Conservation (phyloP, 2,888 invertebrate genomes). For the Timema cristinae region DNA sequence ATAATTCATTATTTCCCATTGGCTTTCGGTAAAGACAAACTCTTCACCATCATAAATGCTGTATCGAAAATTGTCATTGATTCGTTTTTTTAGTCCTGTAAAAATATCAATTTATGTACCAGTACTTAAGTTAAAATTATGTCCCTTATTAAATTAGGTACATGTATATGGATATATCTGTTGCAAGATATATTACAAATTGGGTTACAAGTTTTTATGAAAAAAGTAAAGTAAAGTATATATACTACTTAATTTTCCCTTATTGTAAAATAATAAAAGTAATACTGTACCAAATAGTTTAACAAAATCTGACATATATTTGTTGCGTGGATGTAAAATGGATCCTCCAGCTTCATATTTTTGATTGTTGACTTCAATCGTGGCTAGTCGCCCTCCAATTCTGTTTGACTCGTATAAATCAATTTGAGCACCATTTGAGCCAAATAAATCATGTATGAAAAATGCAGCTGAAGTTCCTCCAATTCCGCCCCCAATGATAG, state of each 20-base stretch:
- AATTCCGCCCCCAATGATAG: slow-evolving; percentile 59
- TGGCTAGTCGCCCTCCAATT: slow-evolving; percentile 56
- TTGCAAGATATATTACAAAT: no score
- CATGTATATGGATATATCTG: no score
- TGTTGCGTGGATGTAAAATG: slow-evolving; percentile 55
- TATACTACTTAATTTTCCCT: background rate
- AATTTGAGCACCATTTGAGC: slow-evolving; percentile 44
- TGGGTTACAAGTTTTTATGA: no score
- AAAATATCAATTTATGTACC: background rate
- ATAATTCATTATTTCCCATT: slow-evolving; percentile 46
- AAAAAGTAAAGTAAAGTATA: slow-evolving; percentile 8
- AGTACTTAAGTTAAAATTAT: slow-evolving; percentile 8
- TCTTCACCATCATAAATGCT: slow-evolving; percentile 53
- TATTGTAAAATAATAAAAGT: background rate
- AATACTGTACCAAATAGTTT: slow-evolving; percentile 47
- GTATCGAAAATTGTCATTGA: slow-evolving; percentile 34
- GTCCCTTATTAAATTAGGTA: background rate
- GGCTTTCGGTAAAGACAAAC: slow-evolving; percentile 51
- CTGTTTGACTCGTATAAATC: slow-evolving; percentile 53
- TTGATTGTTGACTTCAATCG: slow-evolving; percentile 45
- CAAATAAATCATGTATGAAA: slow-evolving; percentile 48
- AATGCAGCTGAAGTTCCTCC: slow-evolving; percentile 57
- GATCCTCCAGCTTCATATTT: slow-evolving; percentile 58
- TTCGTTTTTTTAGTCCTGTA: slow-evolving; percentile 41
- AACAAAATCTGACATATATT: slow-evolving; percentile 54